phyloP scores from a whole-genome alignment of 2,797 vertebrate species.

The Babyrousa celebensis region DNA sequence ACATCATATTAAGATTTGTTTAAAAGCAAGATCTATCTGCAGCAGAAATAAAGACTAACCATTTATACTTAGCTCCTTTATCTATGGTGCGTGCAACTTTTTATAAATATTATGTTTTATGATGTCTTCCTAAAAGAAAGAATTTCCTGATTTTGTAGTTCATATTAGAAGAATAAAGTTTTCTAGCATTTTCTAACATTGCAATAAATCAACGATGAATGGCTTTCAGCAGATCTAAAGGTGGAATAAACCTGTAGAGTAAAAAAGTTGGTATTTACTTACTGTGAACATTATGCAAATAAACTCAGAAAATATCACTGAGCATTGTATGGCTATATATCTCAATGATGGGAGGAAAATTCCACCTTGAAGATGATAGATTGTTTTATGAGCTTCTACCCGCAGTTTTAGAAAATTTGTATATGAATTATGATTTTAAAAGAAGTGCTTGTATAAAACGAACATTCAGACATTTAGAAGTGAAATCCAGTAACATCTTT shows the following conservation, averaged over 20 bases:
- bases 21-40: conserved; percentile 62
- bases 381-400: conserved; percentile 15
- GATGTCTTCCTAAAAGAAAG: conserved; percentile 71
- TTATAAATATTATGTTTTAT: conserved; percentile 71
- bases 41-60: conserved; percentile 60
- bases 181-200: conserved; percentile 67
- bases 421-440: conserved; percentile 19
- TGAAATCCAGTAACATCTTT: background rate
- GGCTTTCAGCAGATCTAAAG: conserved; percentile 59
- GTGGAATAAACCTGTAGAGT: background rate
- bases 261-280: conserved; percentile 71
- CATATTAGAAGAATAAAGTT: conserved; percentile 47
- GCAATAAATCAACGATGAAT: conserved; percentile 73
- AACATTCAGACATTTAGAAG: conserved; percentile 10
- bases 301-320: conserved; percentile 73
- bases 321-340: conserved; percentile 30
- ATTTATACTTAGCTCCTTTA: conserved; percentile 63
- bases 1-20: conserved; percentile 31
- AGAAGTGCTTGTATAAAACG: conserved; percentile 34
- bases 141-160: conserved; percentile 68
- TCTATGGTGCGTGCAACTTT: background rate
- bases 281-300: conserved; percentile 72
- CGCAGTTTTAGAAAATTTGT: conserved; percentile 42
- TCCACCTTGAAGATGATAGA: conserved; percentile 57
- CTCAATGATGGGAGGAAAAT: background rate